Evolutionary conservation across 2,113 vertebrate genomes (phyloP), one percentile per base, ranked within the genome.

Genomic region (Hippocampus abdominalis): DNA sequence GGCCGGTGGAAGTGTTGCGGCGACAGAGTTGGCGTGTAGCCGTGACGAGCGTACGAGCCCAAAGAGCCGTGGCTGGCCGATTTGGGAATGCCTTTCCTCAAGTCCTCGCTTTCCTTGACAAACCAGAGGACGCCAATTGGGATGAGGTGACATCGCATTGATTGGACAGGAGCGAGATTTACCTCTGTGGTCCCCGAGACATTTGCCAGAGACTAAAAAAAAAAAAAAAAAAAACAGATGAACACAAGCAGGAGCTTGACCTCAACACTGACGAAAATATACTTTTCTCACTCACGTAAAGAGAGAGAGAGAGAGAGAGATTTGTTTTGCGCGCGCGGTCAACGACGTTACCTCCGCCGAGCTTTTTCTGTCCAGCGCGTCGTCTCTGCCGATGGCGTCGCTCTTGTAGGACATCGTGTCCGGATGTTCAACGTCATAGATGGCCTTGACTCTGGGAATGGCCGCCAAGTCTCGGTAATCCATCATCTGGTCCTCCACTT

Each of bases 361-460:
- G 88, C 93, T 96, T 88, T 94, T 93, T 76, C 92, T 93, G 69
- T 94, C 93, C 88, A 93, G 93, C 79, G 89, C 94, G 90, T 77
- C 71, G 74, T 80, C 76, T 73, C 84, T 84, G 69, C 95, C 94
- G 72, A 88, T 83, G 87, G 93, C 95, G 91, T 93, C 94, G 77
- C 92, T 93, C 84, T 96, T 94, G 76, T 99, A 99, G 79, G 95
- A 96, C 86, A 99, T 98, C 86, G 96, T 94, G 85, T 99, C 97
- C 63, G 96, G 97, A 82, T 96, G 94, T 82, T 99, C 97, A 79
- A 99, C 98, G 82, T 99, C 97, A 90, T 96, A 97, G 93, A 99
- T 99, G 77, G 97, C 96, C 93, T 99, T 99, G 92, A 98, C 97
- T 94, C 95, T 98, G 91, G 97, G 97, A 91, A 99, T 98, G 84